A percentile compares a stretch with the other conserved stretches of the same genome.
Evolutionary conservation across 1,140 invertebrate species (phyloP).

Genomic region (silkworm (Bombyx mori)): DNA sequence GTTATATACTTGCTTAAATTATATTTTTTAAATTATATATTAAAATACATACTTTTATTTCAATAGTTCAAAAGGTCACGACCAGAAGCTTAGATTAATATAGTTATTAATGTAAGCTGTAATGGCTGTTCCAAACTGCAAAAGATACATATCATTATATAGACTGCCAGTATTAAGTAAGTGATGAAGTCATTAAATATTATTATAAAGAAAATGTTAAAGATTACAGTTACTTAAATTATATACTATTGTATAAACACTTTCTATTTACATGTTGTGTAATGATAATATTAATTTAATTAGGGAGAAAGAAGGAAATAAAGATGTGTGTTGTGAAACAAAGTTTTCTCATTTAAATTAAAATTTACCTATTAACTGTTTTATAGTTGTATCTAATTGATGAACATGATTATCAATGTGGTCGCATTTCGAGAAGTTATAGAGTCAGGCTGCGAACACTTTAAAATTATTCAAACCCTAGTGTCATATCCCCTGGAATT

Average conservation of each 20-base stretch:
- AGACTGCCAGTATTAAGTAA: slow-evolving; percentile 63
- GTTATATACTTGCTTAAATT: too few relatives aligned
- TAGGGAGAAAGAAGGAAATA: slow-evolving; percentile 46
- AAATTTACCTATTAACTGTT: too few relatives aligned
- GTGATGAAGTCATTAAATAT: slow-evolving; percentile 19
- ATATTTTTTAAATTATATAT: too few relatives aligned
- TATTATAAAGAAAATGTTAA: slow-evolving; percentile 68
- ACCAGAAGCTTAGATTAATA: background rate
- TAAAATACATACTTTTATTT: too few relatives aligned
- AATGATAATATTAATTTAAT: slow-evolving; percentile 61
- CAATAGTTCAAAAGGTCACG: too few relatives aligned
- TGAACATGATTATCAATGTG: too few relatives aligned
- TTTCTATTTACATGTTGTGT: slow-evolving; percentile 71
- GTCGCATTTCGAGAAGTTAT: too few relatives aligned
- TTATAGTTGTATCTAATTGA: too few relatives aligned
- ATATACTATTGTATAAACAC: slow-evolving; percentile 70
- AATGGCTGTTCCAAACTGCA: slow-evolving; percentile 66
- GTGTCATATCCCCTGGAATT: too few relatives aligned
- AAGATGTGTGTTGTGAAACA: slow-evolving; percentile 63
- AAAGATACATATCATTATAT: slow-evolving; percentile 70
- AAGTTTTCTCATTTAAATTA: slow-evolving; percentile 9
- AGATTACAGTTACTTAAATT: slow-evolving; percentile 61
- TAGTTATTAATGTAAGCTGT: slow-evolving; percentile 4
- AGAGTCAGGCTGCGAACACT: too few relatives aligned
- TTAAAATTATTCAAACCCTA: too few relatives aligned